Conservation (phyloP, 2,113 vertebrate species). For the Felis chaus region DNA sequence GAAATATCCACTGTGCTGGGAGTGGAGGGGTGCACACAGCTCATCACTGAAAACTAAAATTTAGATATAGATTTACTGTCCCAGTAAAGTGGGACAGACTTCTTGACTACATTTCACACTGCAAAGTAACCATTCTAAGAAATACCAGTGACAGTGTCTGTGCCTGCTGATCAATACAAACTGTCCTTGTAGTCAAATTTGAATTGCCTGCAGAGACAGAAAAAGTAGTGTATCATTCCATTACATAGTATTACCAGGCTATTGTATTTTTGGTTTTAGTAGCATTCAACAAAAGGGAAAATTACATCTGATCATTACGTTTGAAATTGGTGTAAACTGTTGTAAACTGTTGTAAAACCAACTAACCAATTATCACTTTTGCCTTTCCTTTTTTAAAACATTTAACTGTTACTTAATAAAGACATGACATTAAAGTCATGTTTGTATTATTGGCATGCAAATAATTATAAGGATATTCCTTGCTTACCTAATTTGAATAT, state of each 20-base stretch:
- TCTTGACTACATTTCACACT: neutral
- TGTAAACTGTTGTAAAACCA: neutral
- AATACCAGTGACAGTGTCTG: neutral
- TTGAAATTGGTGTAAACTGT: neutral
- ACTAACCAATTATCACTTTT: neutral
- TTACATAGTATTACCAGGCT: neutral
- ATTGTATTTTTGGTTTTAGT: neutral
- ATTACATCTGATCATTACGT: neutral
- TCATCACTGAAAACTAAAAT: neutral
- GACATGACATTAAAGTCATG: neutral
- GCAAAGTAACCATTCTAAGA: neutral
- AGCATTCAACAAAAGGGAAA: neutral
- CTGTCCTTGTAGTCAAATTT: neutral
- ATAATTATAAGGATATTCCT: neutral
- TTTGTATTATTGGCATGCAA: neutral
- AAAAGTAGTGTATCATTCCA: neutral
- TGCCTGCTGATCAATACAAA: neutral
- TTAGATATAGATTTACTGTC: neutral
- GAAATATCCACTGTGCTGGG: neutral
- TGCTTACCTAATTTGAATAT: neutral
- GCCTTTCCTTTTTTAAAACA: neutral
- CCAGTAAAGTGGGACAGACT: neutral
- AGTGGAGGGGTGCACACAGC: neutral
- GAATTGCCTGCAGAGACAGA: neutral
- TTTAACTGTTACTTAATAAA: neutral